Base-by-base conservation (phyloP, 2,888 invertebrate species). In the Platycheirus rosarum region DNA sequence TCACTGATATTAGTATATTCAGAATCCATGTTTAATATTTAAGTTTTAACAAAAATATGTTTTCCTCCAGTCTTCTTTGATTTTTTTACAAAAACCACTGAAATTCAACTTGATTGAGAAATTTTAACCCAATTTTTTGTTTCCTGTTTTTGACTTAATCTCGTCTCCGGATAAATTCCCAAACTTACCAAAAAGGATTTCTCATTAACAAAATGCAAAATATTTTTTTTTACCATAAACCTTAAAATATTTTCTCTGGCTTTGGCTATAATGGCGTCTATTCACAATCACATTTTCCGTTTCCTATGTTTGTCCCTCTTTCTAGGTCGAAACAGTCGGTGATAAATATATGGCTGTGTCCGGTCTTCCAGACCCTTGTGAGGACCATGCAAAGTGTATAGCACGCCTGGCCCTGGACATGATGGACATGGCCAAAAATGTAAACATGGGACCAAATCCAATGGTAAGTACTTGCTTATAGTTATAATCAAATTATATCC, bases 331-430 rank as follows among this genome's bases (percentile, higher is more conserved):
- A 91, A 98, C 98, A 9, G 97, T 98, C 18, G 98, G 98, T 76
- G 98, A 98, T 91, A 98, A 98, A 90, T 98, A 98, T 90, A 98
- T 98, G 98, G 97, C 98, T 0, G 98, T 98, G 0, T 97, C 97
- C 86, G 98, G 98, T 49, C 92, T 98, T 63, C 98, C 98, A 0
- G 97, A 98, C 88, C 95, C 95, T 7, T 97, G 97, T 89, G 93
- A 94, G 70, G 95, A 95, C 40, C 98, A 98, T 88, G 97, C 98
- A 11, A 94, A 95, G 86, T 97, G 97, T 88, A 98, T 98, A 87
- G 97, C 96, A 0, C 93, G 94, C 75, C 92, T 98, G 35, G 98
- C 98, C 6, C 91, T 98, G 20, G 98, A 98, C 88, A 97, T 98
- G 96, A 97, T 98, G 97, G 98, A 98, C 89, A 93, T 97, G 73